Base-by-base conservation (phyloP, 2,888 invertebrate genomes). In the Nomada fabriciana region DNA sequence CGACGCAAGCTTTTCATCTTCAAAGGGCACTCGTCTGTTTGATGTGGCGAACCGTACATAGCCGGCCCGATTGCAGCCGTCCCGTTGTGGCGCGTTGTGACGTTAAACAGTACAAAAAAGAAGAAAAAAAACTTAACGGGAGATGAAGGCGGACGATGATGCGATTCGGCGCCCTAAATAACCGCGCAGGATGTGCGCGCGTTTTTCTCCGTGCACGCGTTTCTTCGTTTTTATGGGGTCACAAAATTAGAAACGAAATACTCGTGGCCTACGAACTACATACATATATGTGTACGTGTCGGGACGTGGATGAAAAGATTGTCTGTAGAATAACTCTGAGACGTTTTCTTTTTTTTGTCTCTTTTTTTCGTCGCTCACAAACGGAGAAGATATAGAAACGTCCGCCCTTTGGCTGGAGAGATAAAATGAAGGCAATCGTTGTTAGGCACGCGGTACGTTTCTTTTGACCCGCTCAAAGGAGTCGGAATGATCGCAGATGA, bases 1-100 rank as follows among this genome's bases (percentile, higher is more conserved):
- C 88, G 86, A 88, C 86, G 86, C 85, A 83, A 88, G 90, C 90
- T 91, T 91, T 90, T 80, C 89, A 89, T 89, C 89, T 86, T 90
- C 91, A 91, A 91, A 91, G 91, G 79, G 84, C 83, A 88, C 86
- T 81, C 84, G 85, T 84, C 82, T 81, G 90, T 91, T 91, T 91
- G 91, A 90, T 90, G 91, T 90, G 91, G 91, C 86, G 82, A 82
- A 76, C 85, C 85, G 83, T 79, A 80, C 85, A 82, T 80, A 76
- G 75, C 64, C 71, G 65, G 60, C 82, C 88, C 89, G 83, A 83
- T 83, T 83, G 83, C 73, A 77, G 77, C 64, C 69, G 69, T 60
- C 20, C 70, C 70, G 70, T 64, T 61, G 59, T 43, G 67, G 63
- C 70, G 55, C 69, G 84, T 84, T 84, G 60, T 74, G 20, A 77